A percentile compares a stretch with the other conserved stretches of the same genome.
Conservation (phyloP, 2,113 vertebrate species). For the Istiophorus platypterus region DNA sequence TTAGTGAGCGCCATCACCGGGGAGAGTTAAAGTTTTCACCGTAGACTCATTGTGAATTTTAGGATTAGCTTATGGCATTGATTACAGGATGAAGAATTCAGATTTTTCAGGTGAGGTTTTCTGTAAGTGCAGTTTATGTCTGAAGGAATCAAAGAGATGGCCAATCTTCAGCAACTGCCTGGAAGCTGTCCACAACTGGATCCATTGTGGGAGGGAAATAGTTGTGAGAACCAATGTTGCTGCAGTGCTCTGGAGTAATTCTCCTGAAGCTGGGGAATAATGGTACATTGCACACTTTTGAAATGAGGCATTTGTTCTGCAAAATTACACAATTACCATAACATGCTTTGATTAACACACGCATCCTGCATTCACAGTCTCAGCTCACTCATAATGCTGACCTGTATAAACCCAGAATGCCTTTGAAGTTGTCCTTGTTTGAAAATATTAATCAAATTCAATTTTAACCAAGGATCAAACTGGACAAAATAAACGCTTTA, state of each 20-base stretch:
- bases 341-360: slow-evolving; percentile 60
- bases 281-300: slow-evolving; percentile 19
- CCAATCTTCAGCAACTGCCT: slow-evolving; percentile 55
- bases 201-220: slow-evolving; percentile 48
- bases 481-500: slow-evolving; percentile 42
- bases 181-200: slow-evolving; percentile 51
- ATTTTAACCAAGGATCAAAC: slow-evolving; percentile 58
- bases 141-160: slow-evolving; percentile 38
- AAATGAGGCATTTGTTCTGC: slow-evolving; percentile 51
- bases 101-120: slow-evolving; percentile 7
- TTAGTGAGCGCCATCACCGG: background rate
- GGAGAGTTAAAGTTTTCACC: slow-evolving; percentile 24
- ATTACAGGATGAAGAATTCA: background rate
- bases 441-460: slow-evolving; percentile 53
- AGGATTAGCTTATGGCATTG: slow-evolving; percentile 7
- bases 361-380: slow-evolving; percentile 32
- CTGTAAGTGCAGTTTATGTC: background rate
- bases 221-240: slow-evolving; percentile 59
- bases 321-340: slow-evolving; percentile 55
- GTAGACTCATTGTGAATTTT: slow-evolving; percentile 46
- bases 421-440: slow-evolving; percentile 68
- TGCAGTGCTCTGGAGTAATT: slow-evolving; percentile 49
- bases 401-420: slow-evolving; percentile 36
- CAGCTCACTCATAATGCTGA: slow-evolving; percentile 42
- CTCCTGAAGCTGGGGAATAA: slow-evolving; percentile 42